Conservation (phyloP, 2,888 invertebrate genomes). For the Brenthis hecate region DNA sequence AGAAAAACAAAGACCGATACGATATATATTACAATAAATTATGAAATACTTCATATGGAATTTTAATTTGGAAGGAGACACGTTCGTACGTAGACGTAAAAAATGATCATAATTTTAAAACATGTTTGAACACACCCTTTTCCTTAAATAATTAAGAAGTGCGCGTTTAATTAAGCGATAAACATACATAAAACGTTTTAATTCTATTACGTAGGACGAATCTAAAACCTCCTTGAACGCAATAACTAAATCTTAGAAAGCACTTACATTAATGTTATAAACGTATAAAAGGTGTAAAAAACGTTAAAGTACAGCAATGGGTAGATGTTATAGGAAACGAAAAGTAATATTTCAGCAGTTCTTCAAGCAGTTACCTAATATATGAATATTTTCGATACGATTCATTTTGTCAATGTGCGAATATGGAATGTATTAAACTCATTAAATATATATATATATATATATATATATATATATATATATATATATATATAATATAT, state of each 20-base stretch:
- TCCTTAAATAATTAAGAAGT: not conserved
- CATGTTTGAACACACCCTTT: not conserved
- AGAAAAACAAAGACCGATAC: not conserved
- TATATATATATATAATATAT: too few species aligned
- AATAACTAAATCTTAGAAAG: not conserved
- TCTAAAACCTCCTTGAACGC: too few species aligned
- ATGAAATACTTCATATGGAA: not conserved
- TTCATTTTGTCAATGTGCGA: too few species aligned
- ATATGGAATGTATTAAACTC: too few species aligned
- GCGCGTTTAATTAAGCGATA: not conserved
- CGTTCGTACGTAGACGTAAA: not conserved
- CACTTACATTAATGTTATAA: not conserved
- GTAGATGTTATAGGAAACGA: too few species aligned
- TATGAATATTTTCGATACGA: not conserved
- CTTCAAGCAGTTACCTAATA: too few species aligned
- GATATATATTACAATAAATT: slow-evolving; percentile 10
- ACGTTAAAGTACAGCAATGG: too few species aligned
- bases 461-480: too few species aligned
- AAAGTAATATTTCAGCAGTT: too few species aligned
- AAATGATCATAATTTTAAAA: not conserved
- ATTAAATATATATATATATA: too few species aligned
- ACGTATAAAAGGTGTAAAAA: not conserved
- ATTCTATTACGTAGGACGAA: too few species aligned
- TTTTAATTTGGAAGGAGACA: not conserved
- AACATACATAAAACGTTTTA: not conserved